A percentile compares a stretch with the other conserved stretches of the same genome.
phyloP scores from a whole-genome alignment of 2,797 vertebrate species.

The Hipposideros larvatus region DNA sequence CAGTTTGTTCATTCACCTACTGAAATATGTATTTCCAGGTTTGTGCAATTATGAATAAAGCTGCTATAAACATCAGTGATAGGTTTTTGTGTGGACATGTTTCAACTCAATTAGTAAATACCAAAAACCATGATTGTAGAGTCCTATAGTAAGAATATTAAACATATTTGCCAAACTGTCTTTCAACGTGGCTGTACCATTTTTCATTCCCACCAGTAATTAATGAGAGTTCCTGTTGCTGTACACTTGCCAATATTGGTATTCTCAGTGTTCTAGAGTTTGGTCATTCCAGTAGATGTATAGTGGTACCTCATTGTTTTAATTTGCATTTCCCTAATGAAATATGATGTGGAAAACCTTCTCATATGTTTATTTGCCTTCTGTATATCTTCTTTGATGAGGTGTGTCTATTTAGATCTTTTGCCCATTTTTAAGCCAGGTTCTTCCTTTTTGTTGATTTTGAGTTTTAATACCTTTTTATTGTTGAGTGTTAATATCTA shows the following conservation, averaged over 20 bases:
- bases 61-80: neutral
- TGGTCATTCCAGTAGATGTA: neutral
- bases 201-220: neutral
- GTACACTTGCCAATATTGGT: neutral
- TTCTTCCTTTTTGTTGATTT: neutral
- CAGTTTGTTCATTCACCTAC: neutral
- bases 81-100: neutral
- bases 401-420: neutral
- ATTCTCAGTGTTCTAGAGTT: neutral
- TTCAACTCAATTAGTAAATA: neutral
- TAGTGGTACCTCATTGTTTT: neutral
- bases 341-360: neutral
- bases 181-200: neutral
- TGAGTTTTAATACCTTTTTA: slow-evolving; percentile 1
- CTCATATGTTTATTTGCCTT: neutral
- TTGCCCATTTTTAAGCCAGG: neutral
- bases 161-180: neutral
- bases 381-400: neutral
- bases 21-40: neutral
- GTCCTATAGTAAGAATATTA: neutral
- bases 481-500: neutral
- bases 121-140: neutral
- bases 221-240: neutral
- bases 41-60: neutral
- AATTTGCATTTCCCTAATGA: neutral